Conservation (phyloP, 2,888 invertebrate genomes). For the Andrena camellia region DNA sequence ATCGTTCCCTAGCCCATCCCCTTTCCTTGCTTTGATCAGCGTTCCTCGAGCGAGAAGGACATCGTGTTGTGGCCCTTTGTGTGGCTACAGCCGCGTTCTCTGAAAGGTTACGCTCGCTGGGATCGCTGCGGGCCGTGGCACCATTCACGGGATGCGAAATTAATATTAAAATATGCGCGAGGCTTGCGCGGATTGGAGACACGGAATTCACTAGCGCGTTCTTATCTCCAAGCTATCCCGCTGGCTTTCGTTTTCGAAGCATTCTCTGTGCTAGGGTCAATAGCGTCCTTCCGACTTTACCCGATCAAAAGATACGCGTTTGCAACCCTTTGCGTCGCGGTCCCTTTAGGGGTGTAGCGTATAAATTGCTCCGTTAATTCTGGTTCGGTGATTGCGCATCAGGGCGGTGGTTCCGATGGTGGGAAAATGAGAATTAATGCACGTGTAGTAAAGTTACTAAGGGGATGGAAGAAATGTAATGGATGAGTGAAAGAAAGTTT, state of each 20-base stretch:
- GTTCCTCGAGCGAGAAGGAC: conserved; percentile 62
- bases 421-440: background rate
- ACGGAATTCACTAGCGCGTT: conserved; percentile 56
- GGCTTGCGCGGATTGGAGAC: conserved; percentile 37
- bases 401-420: background rate
- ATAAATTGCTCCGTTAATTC: conserved; percentile 43
- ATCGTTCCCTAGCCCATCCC: conserved; percentile 39
- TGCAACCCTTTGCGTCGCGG: conserved; percentile 57
- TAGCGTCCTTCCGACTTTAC: conserved; percentile 51
- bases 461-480: background rate
- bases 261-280: conserved; percentile 42
- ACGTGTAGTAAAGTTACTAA: background rate
- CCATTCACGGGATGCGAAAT: conserved; percentile 25
- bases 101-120: conserved; percentile 39
- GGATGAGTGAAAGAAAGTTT: too few relatives aligned
- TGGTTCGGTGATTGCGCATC: conserved; percentile 34
- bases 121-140: conserved; percentile 1
- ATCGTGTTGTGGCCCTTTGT: conserved; percentile 43
- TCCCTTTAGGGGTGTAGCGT: conserved; percentile 39
- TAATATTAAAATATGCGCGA: conserved; percentile 60
- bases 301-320: conserved; percentile 64
- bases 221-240: conserved; percentile 38
- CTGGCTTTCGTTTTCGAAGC: conserved; percentile 27
- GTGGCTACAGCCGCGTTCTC: conserved; percentile 6
- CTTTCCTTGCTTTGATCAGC: conserved; percentile 70